Evolutionary conservation across 2,888 invertebrate species (phyloP), one percentile per base, ranked within the genome.

Genomic region (Heterodera filipjevi): DNA sequence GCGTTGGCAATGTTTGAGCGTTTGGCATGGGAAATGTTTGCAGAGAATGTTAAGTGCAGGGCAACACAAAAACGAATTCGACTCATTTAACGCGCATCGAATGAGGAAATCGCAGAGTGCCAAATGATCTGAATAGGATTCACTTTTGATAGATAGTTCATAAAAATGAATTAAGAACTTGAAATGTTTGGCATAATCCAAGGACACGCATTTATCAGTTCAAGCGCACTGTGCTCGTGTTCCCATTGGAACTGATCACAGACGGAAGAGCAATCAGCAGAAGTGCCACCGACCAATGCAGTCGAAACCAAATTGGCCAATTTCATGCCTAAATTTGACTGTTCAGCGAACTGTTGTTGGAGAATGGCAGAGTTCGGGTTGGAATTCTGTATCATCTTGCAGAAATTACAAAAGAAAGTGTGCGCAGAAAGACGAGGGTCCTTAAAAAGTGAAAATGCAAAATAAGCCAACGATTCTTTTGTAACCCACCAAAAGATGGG

Each of bases 101-200:
- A 59, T n/a, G 27, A 59, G 59, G 27, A n/a, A 27, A 59, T 59
- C 59, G 6, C 27, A 22, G 8, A 12, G 6, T 2, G 27, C 59
- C n/a, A 27, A 59, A n/a, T 27, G 59, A 59, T 59, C 59, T 59
- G 59, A 27, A 22, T 39, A 39, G 2, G 12, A n/a, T n/a, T n/a
- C n/a, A n/a, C n/a, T n/a, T n/a, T n/a, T 39, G 39, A 39, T 39
- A 6, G 12, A 39, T 39, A 10, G 2, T 10, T 10, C 6, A 39
- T 39, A 39, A 22, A 53, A 19, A 53, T 53, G 6, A 2, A 19
- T 19, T 22, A 19, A 27, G n/a, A 8, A 59, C 59, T 59, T 27
- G 27, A 27, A 59, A 59, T 59, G n/a, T 59, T n/a, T 59, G 59
- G 59, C 59, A 59, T 22, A 22, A 59, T 59, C 59, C 59, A 59